A percentile compares a stretch with the other conserved stretches of the same genome.
phyloP scores from a whole-genome alignment of 2,888 invertebrate genomes.

The Harmothoe impar region DNA sequence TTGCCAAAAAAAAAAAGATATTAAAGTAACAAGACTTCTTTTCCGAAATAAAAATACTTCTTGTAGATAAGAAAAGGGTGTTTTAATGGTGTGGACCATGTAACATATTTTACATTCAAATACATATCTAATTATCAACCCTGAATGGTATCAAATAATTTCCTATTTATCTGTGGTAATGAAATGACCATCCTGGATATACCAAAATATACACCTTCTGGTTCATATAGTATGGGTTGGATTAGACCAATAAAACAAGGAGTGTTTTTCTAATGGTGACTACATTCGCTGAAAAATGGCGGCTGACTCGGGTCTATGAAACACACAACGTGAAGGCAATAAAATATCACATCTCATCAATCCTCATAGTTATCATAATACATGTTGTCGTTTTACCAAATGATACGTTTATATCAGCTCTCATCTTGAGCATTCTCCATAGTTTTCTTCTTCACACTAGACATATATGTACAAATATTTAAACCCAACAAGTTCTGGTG shows the following conservation, averaged over 20 bases:
- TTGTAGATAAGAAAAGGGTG: too few species aligned
- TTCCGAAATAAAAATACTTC: too few species aligned
- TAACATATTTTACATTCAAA: too few species aligned
- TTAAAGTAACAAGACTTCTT: too few species aligned
- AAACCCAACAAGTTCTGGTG: not conserved
- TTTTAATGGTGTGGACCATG: too few species aligned
- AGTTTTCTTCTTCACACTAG: too few species aligned
- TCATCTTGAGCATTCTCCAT: conserved; percentile 35
- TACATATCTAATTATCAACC: too few species aligned
- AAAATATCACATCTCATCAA: conserved; percentile 45
- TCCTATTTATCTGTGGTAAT: too few species aligned
- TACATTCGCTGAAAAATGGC: not conserved
- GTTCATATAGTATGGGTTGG: not conserved
- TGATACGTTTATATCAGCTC: conserved; percentile 14
- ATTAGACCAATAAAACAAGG: not conserved
- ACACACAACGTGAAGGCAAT: conserved; percentile 44
- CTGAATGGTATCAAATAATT: too few species aligned
- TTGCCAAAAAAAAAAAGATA: too few species aligned
- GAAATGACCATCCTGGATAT: not conserved
- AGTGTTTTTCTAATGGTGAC: not conserved
- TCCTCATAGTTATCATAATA: conserved; percentile 29
- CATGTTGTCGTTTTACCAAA: not conserved
- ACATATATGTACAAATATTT: conserved; percentile 26
- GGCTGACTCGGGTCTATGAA: not conserved
- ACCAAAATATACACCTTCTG: not conserved